Evolutionary conservation across 2,113 vertebrate genomes (phyloP).

Genomic region (Erythrolamprus reginae): DNA sequence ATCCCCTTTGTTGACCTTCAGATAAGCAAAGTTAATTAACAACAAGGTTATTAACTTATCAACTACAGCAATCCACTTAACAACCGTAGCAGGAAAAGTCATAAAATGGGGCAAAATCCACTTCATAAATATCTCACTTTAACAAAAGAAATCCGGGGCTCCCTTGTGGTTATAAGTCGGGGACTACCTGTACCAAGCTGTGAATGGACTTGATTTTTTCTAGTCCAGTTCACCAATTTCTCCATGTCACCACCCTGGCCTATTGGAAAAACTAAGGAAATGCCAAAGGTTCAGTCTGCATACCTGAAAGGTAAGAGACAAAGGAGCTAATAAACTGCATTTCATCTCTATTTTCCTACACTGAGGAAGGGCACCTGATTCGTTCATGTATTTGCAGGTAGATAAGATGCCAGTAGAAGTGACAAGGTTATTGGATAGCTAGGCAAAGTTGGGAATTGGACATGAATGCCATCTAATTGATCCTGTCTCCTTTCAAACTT

Average conservation of each 20-base stretch:
- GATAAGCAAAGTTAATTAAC: too few species aligned
- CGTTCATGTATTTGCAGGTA: background rate
- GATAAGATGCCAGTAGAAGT: background rate
- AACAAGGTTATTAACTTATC: too few species aligned
- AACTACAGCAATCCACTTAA: too few species aligned
- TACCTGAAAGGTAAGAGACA: background rate
- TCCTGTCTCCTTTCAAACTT: background rate
- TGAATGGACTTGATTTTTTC: background rate
- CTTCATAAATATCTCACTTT: too few species aligned
- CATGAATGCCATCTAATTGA: background rate
- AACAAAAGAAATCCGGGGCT: too few species aligned
- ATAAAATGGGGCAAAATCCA: too few species aligned
- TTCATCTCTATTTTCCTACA: background rate
- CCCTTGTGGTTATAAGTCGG: too few species aligned
- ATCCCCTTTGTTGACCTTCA: too few species aligned
- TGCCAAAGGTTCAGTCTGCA: background rate
- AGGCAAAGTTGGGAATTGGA: background rate
- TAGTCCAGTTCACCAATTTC: background rate
- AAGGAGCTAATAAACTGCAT: background rate
- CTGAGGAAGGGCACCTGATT: background rate
- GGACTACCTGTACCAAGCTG: background rate
- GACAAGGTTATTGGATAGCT: background rate
- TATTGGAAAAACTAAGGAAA: background rate
- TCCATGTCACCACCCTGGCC: background rate
- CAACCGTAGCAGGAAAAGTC: too few species aligned